Evolutionary conservation across 2,113 vertebrate genomes (phyloP).

Genomic region (Crotophaga sulcirostris): DNA sequence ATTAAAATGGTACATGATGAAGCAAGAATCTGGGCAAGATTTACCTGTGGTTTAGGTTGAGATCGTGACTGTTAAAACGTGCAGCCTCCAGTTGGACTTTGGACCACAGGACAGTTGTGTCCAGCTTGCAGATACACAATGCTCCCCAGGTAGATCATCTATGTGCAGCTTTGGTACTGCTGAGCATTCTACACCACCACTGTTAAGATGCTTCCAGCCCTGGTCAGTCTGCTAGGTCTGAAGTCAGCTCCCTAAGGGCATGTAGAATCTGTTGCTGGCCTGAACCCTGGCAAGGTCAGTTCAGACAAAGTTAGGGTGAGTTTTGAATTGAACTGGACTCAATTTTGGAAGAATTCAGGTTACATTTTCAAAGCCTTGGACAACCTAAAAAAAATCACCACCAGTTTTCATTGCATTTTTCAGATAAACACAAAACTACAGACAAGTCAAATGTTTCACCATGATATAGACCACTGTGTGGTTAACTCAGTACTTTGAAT

Average conservation of each 20-base stretch:
- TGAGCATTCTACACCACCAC: not conserved
- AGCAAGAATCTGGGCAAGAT: not conserved
- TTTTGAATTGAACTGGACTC: not conserved
- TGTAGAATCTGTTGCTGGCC: not conserved
- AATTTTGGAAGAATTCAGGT: not conserved
- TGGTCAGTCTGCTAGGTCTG: not conserved
- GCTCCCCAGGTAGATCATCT: not conserved
- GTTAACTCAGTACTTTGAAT: not conserved
- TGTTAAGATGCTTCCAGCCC: not conserved
- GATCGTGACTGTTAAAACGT: not conserved
- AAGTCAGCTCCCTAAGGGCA: not conserved
- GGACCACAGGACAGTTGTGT: not conserved
- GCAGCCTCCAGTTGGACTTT: not conserved
- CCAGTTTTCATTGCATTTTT: not conserved
- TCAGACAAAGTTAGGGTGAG: not conserved
- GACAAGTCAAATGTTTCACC: not conserved
- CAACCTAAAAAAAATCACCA: not conserved
- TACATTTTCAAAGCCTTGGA: not conserved
- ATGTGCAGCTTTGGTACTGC: not conserved
- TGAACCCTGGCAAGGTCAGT: not conserved
- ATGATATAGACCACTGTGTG: not conserved
- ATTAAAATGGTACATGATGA: not conserved
- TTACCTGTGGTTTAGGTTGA: not conserved
- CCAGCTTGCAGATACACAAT: fast-evolving
- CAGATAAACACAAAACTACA: not conserved